Evolutionary conservation across 2,797 vertebrate genomes (phyloP).

Genomic region (Xiphorhynchus erythropygius): DNA sequence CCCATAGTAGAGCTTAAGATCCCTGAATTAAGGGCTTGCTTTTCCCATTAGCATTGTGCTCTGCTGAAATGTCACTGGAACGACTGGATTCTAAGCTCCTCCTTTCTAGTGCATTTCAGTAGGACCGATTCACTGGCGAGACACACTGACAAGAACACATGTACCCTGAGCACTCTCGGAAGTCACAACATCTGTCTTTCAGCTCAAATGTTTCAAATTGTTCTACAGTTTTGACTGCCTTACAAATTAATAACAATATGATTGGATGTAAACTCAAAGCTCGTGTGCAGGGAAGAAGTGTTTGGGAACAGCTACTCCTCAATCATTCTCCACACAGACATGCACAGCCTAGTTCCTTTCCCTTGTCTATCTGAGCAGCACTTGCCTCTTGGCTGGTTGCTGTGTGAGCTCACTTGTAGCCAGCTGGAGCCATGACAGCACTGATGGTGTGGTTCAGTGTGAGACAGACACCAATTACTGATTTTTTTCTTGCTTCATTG

Average conservation of each 20-base stretch:
- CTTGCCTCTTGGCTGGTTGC: not conserved
- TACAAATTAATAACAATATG: not conserved
- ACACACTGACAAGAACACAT: not conserved
- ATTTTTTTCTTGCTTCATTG: not conserved
- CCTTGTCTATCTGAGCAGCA: not conserved
- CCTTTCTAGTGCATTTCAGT: not conserved
- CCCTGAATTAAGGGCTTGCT: not conserved
- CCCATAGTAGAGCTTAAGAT: not conserved
- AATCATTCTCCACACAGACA: not conserved
- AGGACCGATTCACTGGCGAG: not conserved
- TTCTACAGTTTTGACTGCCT: not conserved
- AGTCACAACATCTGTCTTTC: not conserved
- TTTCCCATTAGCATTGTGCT: not conserved
- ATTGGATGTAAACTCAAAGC: not conserved
- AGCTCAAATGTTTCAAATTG: not conserved
- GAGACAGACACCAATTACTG: not conserved
- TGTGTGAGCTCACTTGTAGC: accelerated
- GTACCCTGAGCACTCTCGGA: not conserved
- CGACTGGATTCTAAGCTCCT: not conserved
- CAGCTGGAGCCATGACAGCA: not conserved
- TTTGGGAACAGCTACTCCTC: not conserved
- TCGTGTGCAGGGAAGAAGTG: not conserved
- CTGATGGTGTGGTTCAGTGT: not conserved
- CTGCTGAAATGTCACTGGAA: not conserved
- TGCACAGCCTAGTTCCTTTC: not conserved